phyloP scores from a whole-genome alignment of 2,888 invertebrate genomes.

The Brachyopa scutellaris region DNA sequence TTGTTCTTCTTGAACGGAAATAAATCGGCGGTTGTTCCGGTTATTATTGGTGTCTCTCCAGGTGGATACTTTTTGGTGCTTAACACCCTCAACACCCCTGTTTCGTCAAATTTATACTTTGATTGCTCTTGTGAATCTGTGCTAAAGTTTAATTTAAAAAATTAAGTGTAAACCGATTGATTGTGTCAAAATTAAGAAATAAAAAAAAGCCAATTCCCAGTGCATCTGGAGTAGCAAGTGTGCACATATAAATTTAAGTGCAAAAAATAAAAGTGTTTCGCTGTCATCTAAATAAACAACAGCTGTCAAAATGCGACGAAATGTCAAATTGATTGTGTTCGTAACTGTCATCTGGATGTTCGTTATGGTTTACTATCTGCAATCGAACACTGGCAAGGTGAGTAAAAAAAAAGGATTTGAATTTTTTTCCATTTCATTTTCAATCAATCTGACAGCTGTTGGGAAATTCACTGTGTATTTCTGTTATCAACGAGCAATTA shows the following conservation, averaged over 20 bases:
- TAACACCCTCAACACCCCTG: too few relatives aligned
- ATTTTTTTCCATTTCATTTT: too few relatives aligned
- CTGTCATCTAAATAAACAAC: too few relatives aligned
- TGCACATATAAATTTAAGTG: neutral
- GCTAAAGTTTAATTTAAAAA: too few relatives aligned
- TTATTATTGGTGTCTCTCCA: neutral
- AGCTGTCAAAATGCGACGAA: slow-evolving; percentile 79
- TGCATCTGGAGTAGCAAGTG: neutral
- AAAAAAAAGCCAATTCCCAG: neutral
- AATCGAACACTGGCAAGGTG: slow-evolving; percentile 81
- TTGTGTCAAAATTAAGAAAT: slow-evolving; percentile 2
- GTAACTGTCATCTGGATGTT: slow-evolving; percentile 82
- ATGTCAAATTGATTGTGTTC: slow-evolving; percentile 81
- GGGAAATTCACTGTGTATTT: neutral
- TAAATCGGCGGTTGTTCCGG: neutral
- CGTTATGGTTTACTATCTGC: slow-evolving; percentile 81
- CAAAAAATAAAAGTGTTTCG: neutral
- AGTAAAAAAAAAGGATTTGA: slow-evolving; percentile 68
- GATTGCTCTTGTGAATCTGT: too few relatives aligned
- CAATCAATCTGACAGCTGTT: neutral
- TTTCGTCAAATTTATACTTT: slow-evolving; percentile 25
- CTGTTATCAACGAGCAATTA: neutral
- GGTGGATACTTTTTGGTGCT: slow-evolving; percentile 12
- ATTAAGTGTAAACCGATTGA: neutral
- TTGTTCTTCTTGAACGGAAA: slow-evolving; percentile 17